Evolutionary conservation across 53 echinoderm and acorn worm genomes (phyloP).

Genomic region (Paracentrotus lividus): DNA sequence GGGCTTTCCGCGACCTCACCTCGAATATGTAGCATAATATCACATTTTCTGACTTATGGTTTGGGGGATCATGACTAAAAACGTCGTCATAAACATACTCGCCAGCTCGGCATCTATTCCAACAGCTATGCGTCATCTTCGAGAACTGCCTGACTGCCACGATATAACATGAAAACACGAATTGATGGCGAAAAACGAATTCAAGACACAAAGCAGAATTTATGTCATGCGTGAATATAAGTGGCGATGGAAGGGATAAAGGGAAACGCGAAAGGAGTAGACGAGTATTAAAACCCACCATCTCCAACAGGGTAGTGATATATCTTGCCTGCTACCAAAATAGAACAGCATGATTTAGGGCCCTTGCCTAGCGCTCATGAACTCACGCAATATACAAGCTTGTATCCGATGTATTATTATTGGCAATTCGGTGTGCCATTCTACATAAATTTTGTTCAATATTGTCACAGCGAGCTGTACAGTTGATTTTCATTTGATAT

Average conservation of each 20-base stretch:
- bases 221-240: slow-evolving; percentile 33
- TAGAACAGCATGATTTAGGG: slow-evolving; percentile 36
- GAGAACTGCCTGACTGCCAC: not conserved
- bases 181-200: slow-evolving; percentile 27
- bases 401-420: slow-evolving; percentile 39
- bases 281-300: slow-evolving; percentile 5
- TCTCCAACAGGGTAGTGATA: not conserved
- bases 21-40: not conserved
- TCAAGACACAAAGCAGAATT: slow-evolving; percentile 46
- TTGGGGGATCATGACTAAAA: slow-evolving; percentile 52
- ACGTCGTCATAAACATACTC: slow-evolving; percentile 44
- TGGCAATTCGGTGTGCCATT: not conserved
- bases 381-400: not conserved
- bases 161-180: not conserved
- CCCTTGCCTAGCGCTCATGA: not conserved
- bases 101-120: slow-evolving; percentile 49
- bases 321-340: slow-evolving; percentile 36
- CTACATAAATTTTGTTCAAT: not conserved
- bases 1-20: slow-evolving; percentile 23
- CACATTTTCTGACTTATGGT: slow-evolving; percentile 53
- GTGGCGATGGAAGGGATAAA: slow-evolving; percentile 39
- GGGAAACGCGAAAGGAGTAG: not conserved
- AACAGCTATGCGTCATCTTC: slow-evolving; percentile 59
- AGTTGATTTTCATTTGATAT: not conserved
- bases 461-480: not conserved